Conservation (phyloP, 2,113 vertebrate genomes). For the Brachypodius melanocephalos region DNA sequence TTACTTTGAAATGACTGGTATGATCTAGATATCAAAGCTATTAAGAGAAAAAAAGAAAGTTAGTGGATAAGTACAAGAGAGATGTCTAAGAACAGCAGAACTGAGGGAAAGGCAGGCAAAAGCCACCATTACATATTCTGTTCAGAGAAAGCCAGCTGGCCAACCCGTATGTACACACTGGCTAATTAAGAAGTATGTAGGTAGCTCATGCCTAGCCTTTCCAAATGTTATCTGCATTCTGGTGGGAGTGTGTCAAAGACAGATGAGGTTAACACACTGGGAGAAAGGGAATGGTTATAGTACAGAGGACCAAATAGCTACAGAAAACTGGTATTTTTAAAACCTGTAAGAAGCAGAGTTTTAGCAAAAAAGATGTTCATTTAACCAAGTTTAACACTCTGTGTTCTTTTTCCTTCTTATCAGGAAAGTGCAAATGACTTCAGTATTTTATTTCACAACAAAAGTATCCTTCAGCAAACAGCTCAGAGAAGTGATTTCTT, state of each 20-base stretch:
- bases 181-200: not conserved
- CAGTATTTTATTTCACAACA: not conserved
- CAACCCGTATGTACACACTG: not conserved
- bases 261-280: not conserved
- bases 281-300: not conserved
- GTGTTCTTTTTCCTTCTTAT: not conserved
- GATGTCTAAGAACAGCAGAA: not conserved
- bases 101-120: conserved; percentile 20
- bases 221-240: conserved; percentile 9
- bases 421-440: not conserved
- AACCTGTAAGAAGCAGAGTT: not conserved
- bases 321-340: not conserved
- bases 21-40: not conserved
- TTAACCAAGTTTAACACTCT: not conserved
- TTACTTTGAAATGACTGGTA: not conserved
- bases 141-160: conserved; percentile 27
- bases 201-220: not conserved
- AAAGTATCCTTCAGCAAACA: not conserved
- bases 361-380: not conserved
- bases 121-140: not conserved
- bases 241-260: not conserved
- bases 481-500: not conserved
- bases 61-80: not conserved
- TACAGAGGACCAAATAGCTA: not conserved
- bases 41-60: not conserved